Conservation (phyloP, 1,140 invertebrate genomes). For the Diabrotica undecimpunctata region DNA sequence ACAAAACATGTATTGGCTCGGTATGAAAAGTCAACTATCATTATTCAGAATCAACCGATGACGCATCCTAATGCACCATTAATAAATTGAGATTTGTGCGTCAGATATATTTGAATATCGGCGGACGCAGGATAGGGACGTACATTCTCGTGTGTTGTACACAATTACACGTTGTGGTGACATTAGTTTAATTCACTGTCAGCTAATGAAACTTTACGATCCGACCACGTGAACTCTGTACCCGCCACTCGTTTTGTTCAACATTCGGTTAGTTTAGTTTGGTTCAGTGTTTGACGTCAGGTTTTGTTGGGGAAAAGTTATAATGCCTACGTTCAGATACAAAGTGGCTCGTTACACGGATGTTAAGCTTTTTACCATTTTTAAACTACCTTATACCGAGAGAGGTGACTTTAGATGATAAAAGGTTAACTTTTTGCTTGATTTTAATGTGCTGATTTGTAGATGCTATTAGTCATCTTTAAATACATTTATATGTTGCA, state of each 20-base stretch:
- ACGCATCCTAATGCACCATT: conserved; percentile 39
- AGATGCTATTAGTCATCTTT: too few species aligned
- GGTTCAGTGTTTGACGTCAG: conserved; percentile 1
- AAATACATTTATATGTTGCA: too few species aligned
- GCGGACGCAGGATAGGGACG: conserved; percentile 34
- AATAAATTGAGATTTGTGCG: conserved; percentile 46
- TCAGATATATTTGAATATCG: conserved; percentile 44
- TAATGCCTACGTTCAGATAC: background rate
- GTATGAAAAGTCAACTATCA: conserved; percentile 10
- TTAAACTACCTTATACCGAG: too few species aligned
- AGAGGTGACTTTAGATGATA: too few species aligned
- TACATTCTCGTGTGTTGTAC: conserved; percentile 29
- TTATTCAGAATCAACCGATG: conserved; percentile 41
- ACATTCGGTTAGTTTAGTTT: conserved; percentile 2
- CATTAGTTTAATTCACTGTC: conserved; percentile 45
- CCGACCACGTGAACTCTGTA: conserved; percentile 29
- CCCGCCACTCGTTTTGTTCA: conserved; percentile 1
- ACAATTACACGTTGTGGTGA: conserved; percentile 45
- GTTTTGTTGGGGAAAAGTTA: background rate
- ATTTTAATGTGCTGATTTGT: too few species aligned
- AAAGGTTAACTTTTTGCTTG: too few species aligned
- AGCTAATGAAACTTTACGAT: conserved; percentile 45
- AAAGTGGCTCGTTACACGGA: background rate
- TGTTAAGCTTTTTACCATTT: background rate
- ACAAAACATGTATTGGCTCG: too few species aligned